A percentile compares a stretch with the other conserved stretches of the same genome.
These are phyloP conservation scores for Rhingia rostrata DNA, from an alignment of 2,888 invertebrate genomes.

Conservation along the genomic window DNA sequence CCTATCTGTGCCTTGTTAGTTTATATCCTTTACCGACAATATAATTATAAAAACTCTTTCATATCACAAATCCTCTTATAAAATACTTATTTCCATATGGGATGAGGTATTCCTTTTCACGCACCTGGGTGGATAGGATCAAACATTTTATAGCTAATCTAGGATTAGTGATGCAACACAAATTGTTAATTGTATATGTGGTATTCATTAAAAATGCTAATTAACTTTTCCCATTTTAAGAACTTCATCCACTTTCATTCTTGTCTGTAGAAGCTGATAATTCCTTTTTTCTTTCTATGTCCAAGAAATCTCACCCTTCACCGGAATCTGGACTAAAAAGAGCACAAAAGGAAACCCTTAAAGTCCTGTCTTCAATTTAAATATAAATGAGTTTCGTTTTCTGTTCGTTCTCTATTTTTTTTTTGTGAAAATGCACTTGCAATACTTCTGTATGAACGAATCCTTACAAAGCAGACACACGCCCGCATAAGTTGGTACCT, in stretches of 20 bases:
- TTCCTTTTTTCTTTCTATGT: not conserved
- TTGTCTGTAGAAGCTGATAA: not conserved
- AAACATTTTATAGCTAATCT: slow-evolving; percentile 1
- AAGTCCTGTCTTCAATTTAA: slow-evolving; percentile 51
- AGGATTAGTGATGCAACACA: not conserved
- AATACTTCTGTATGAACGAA: slow-evolving; percentile 11
- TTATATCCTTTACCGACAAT: too few species aligned
- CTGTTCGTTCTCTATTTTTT: slow-evolving; percentile 7
- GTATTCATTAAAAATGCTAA: slow-evolving; percentile 41
- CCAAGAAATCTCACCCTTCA: slow-evolving; percentile 2
- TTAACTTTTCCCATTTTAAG: slow-evolving; percentile 43
- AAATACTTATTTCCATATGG: not conserved
- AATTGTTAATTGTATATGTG: slow-evolving; percentile 13
- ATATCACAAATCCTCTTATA: too few species aligned
- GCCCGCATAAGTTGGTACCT: not conserved
- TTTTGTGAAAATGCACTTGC: slow-evolving; percentile 28
- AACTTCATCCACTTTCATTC: slow-evolving; percentile 3
- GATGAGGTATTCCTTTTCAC: slow-evolving; percentile 15
- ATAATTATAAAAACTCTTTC: too few species aligned
- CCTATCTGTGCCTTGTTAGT: too few species aligned
- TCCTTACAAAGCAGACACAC: slow-evolving; percentile 21
- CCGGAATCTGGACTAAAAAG: slow-evolving; percentile 1
- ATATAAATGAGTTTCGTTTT: slow-evolving; percentile 63
- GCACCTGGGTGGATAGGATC: too few species aligned
- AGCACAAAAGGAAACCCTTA: slow-evolving; percentile 20